Conservation (phyloP, 2,797 vertebrate genomes). For the Ispidina picta region DNA sequence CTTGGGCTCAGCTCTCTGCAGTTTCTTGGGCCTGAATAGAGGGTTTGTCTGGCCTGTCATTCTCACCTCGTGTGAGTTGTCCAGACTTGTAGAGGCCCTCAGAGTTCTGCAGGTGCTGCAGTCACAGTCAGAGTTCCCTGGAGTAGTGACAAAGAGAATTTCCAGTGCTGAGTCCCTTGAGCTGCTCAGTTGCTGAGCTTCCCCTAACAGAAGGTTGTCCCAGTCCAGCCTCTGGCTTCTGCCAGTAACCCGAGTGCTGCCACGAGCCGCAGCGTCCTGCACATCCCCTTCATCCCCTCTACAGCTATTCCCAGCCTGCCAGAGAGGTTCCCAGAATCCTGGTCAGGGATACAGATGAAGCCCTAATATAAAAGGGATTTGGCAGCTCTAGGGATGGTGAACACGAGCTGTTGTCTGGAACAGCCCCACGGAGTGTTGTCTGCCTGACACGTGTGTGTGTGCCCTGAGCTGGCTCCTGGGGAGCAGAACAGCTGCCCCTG, state of each 20-base stretch:
- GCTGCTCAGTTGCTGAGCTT: neutral
- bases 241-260: neutral
- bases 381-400: neutral
- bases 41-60: neutral
- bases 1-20: neutral
- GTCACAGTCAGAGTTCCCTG: no score
- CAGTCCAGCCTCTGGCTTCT: neutral
- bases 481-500: neutral
- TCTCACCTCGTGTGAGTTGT: neutral
- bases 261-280: neutral
- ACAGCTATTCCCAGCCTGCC: neutral
- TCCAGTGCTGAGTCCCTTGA: neutral
- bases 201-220: neutral
- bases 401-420: neutral
- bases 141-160: neutral
- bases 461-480: neutral
- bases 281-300: neutral
- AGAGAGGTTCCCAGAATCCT: neutral
- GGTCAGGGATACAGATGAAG: neutral
- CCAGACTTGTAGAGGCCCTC: neutral
- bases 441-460: neutral
- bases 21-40: neutral
- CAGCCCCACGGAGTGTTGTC: neutral
- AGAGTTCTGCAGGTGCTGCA: accelerated
- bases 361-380: neutral